Evolutionary conservation across 2,113 vertebrate genomes (phyloP), one percentile per base, ranked within the genome.

Genomic region (Procavia capensis): DNA sequence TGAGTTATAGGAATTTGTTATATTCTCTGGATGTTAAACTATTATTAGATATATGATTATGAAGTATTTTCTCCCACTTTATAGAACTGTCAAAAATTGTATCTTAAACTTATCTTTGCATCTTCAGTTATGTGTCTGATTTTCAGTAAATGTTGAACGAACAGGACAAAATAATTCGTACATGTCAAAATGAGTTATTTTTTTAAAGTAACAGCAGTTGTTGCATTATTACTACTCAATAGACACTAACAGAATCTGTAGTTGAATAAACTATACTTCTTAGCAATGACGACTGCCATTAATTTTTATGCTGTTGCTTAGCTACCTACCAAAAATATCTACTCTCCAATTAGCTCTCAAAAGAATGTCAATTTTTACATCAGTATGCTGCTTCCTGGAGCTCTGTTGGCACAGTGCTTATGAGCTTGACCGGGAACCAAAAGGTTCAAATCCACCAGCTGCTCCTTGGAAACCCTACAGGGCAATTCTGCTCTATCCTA

Each of bases 81-180:
- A 34, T 68, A 68, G 64, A 68, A 68, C 7, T 17, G 34, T 72
- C 31, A 36, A 81, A 92, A 92, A 75, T 34, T 39, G 47, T 54
- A 54, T 39, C 76, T 41, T 66, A 66, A 13, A 66, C 11, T 66
- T 34, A 88, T 76, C 63, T 88, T 61, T 84, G 59, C 20, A 61
- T 95, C 82, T 82, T 22, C n/a, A 68, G 39, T 29, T 47, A 74
- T 63, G 63, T 5, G n/a, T 63, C 61, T 95, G 45, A 85, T 59
- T 88, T 88, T 94, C 68, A 90, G 66, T 63, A 95, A 95, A 82
- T 79, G 34, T 54, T 95, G 74, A 88, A 68, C 66, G n/a, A 92
- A 39, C 20, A 95, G 9, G 22, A 90, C 41, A 80, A 91, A 72
- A 87, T 19, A 36, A 68, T n/a, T n/a, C 36, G 66, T 68, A 74